phyloP scores from a whole-genome alignment of 2,797 vertebrate genomes.

The Dromococcyx pavoninus region DNA sequence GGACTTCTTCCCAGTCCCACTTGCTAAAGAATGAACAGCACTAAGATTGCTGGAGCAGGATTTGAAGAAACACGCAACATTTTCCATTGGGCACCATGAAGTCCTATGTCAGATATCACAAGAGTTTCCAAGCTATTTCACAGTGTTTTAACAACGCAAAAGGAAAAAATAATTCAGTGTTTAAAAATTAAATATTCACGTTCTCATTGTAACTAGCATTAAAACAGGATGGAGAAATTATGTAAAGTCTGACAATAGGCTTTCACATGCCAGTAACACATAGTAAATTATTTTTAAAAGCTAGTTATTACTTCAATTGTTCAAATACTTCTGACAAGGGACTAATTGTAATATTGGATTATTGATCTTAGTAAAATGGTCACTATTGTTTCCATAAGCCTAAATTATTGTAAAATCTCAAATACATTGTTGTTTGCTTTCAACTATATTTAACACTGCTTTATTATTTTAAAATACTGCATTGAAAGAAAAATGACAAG shows the following conservation, averaged over 20 bases:
- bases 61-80: background rate
- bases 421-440: background rate
- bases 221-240: conserved; percentile 13
- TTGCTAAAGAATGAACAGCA: background rate
- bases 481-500: conserved; percentile 31
- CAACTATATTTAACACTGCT: background rate
- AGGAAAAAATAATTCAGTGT: background rate
- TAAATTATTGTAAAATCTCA: background rate
- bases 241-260: background rate
- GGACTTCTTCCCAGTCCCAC: background rate
- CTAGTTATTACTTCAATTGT: background rate
- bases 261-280: background rate
- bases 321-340: conserved; percentile 8
- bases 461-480: conserved; percentile 13
- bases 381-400: background rate
- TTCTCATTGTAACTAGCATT: conserved; percentile 9
- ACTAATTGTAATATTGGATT: background rate
- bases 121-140: conserved; percentile 6
- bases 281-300: background rate
- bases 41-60: background rate
- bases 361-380: background rate
- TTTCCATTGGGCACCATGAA: background rate
- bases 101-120: background rate
- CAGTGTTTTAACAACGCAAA: background rate
- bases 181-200: conserved; percentile 26